Base-by-base conservation (phyloP, 2,113 vertebrate species). In the Entelurus aequoreus region DNA sequence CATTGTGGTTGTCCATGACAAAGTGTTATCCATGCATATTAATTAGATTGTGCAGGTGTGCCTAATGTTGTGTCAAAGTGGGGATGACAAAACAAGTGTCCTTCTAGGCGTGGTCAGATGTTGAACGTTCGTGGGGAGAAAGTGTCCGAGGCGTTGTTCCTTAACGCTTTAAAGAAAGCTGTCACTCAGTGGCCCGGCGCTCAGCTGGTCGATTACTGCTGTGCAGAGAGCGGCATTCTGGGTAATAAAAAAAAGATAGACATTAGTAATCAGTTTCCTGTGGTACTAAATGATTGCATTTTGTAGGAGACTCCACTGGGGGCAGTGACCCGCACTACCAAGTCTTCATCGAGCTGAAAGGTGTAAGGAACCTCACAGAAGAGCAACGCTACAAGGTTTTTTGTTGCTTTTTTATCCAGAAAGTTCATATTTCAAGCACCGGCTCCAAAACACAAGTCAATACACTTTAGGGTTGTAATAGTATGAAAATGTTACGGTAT, bases 241-340 rank as follows among this genome's bases (percentile, higher is more conserved):
- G 94, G 96, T 98, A 90, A 11, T 6, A 5, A 8, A 11, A 21
- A 36, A 42, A 53, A 6, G 13, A 6, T 0, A 12, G 49, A 10
- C 51, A 53, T 19, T 28, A 53, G 21, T 19, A 53, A 8, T 53
- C 28, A 1, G 9, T 21, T 16, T 57, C 1, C 10, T 42, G 38
- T n/a, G 7, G 3, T 44, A 16, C 40, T 12, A 6, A 8, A 60
- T 60, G 11, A 64, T 47, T 55, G 40, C 28, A 6, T 61, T 5
- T 63, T 82, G 0, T 76, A 98, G 96, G 94, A 6, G 86, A 92
- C 60, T 82, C 83, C 0, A 92, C 83, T 0, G 92, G 93, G 1
- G 89, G 86, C 46, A 90, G 90, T 0, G 94, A 94, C 21, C 95
- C 93, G 8, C 94, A 96, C 79, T 97, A 97, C 6, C 91, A 94